These are phyloP conservation scores for Rhinolophus sinicus DNA, from an alignment of 2,113 vertebrate genomes.

Conservation along the genomic window DNA sequence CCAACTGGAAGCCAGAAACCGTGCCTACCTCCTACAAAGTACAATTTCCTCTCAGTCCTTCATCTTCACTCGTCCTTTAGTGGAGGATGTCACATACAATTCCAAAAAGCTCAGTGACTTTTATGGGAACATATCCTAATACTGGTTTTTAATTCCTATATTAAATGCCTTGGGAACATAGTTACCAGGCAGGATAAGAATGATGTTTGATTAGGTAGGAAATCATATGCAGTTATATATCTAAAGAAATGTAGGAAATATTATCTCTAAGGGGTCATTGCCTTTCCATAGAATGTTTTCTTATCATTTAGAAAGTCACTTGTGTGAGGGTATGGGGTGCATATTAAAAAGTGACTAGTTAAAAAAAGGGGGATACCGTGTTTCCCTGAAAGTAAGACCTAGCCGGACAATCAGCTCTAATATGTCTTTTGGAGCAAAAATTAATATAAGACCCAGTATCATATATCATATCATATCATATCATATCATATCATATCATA, in stretches of 20 bases:
- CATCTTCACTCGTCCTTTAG: conserved; percentile 58
- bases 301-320: background rate
- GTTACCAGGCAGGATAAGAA: background rate
- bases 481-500: too few species aligned
- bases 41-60: conserved; percentile 57
- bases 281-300: background rate
- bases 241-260: background rate
- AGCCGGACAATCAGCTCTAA: too few species aligned
- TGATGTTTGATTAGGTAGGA: background rate
- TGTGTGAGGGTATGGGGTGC: background rate
- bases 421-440: too few species aligned
- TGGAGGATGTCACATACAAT: conserved; percentile 39
- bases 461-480: too few species aligned
- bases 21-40: conserved; percentile 24
- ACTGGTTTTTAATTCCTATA: conserved; percentile 29
- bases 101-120: conserved; percentile 49
- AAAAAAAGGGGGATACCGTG: background rate
- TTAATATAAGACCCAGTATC: too few species aligned
- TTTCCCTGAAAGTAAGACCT: too few species aligned
- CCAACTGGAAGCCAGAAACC: conserved; percentile 17
- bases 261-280: background rate
- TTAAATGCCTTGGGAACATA: conserved; percentile 46
- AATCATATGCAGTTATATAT: background rate
- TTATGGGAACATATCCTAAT: conserved; percentile 11
- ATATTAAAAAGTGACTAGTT: background rate